phyloP scores from a whole-genome alignment of 2,113 vertebrate species.

The Pelvicachromis taeniatus region DNA sequence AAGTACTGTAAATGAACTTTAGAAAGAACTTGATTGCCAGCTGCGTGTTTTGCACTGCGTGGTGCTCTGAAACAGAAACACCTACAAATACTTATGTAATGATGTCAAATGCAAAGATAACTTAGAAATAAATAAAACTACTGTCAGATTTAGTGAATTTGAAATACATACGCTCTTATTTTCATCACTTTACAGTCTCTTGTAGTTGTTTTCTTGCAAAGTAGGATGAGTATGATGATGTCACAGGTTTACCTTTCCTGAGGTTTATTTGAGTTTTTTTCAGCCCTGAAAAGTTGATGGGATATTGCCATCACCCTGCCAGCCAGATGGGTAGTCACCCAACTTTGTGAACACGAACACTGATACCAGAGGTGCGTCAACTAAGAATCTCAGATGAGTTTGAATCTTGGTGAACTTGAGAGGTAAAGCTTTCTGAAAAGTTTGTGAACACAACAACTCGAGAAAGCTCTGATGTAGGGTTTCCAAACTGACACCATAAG shows the following conservation, averaged over 20 bases:
- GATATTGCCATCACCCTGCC: neutral
- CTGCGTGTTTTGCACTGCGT: neutral
- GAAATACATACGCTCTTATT: accelerated
- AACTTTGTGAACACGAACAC: neutral
- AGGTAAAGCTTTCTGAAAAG: neutral
- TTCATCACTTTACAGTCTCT: neutral
- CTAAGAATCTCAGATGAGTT: accelerated
- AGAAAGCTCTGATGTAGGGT: neutral
- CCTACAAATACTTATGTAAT: neutral
- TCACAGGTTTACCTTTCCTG: neutral
- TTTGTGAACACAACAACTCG: neutral
- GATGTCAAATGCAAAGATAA: neutral
- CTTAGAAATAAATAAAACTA: neutral
- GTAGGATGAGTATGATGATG: neutral
- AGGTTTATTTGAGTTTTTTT: neutral
- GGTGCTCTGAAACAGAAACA: neutral
- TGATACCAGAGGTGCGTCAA: neutral
- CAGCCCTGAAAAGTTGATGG: neutral
- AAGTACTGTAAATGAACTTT: accelerated
- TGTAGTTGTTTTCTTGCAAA: neutral
- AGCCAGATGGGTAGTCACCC: neutral
- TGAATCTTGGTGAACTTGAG: neutral
- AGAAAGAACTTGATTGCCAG: neutral
- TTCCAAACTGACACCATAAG: neutral
- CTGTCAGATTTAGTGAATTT: neutral